These are phyloP conservation scores for Neogobius melanostomus DNA, from an alignment of 2,113 vertebrate genomes.

Conservation along the genomic window DNA sequence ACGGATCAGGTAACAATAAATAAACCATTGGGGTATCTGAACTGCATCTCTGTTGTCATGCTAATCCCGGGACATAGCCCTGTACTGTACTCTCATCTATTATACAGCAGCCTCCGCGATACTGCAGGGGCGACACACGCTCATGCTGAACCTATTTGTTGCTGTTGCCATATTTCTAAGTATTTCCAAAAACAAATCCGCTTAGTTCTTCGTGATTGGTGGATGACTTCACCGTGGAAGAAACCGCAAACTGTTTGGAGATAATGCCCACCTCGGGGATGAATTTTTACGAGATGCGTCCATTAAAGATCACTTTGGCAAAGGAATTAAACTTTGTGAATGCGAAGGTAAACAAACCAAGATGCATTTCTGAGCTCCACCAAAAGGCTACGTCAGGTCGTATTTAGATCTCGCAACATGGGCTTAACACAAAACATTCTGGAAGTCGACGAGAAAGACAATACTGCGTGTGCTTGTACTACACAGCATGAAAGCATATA, in stretches of 20 bases:
- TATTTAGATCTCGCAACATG: neutral
- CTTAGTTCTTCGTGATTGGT: neutral
- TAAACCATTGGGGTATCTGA: slow-evolving; percentile 21
- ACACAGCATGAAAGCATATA: too few species aligned
- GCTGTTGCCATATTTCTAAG: slow-evolving; percentile 6
- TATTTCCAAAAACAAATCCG: slow-evolving; percentile 12
- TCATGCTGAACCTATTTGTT: slow-evolving; percentile 13
- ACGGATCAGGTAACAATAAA: slow-evolving; percentile 30
- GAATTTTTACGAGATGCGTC: slow-evolving; percentile 18
- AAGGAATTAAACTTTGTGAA: slow-evolving; percentile 19
- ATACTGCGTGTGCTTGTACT: neutral
- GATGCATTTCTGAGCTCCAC: neutral
- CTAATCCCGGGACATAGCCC: slow-evolving; percentile 5
- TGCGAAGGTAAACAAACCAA: slow-evolving; percentile 19
- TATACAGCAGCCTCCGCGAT: slow-evolving; percentile 19
- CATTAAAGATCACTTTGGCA: neutral
- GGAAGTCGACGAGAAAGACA: neutral
- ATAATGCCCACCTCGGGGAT: neutral
- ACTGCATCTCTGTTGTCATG: slow-evolving; percentile 12
- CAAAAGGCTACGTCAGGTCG: neutral
- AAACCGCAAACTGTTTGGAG: slow-evolving; percentile 6
- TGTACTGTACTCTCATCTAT: slow-evolving; percentile 15
- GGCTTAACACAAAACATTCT: neutral
- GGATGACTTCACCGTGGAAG: neutral
- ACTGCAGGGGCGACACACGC: slow-evolving; percentile 14